Evolutionary conservation across 2,113 vertebrate genomes (phyloP), one percentile per base, ranked within the genome.

Genomic region (Lepus americanus): DNA sequence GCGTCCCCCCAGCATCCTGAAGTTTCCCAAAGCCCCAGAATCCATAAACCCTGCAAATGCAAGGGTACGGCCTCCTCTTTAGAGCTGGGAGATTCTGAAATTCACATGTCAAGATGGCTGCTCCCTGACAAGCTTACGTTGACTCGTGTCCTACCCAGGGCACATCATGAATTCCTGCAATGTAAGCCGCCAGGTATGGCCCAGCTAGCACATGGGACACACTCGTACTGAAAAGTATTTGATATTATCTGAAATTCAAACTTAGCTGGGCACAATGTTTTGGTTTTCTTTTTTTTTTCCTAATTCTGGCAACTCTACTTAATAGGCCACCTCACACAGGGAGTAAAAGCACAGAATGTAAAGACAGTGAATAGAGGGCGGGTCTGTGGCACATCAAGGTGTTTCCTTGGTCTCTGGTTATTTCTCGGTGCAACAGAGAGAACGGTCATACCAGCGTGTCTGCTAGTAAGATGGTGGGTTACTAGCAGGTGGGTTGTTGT

Each of bases 121-220:
- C 79, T 36, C 63, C 59, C 82, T 1, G 36, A 19, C 0, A 10
- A 33, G 27, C 59, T 51, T 12, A 9, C 4, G 0, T 0, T 0
- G 55, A 5, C 27, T 67, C 9, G 0, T 0, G 2, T 9, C 5
- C 3, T 10, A 10, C 51, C 27, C 14, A 44, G 90, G 29, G 27
- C 63, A 53, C 3, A 12, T 3, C 3, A 11, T 1, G 1, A 0
- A 11, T 6, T 23, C 13, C 9, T 0, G 33, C 3, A 27, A 22
- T 23, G 27, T 23, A 12, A 70, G 77, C 63, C 33, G 27, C 3
- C 39, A 16, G 0, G 0, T 3, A 16, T 1, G 20, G 12, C 72
- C 23, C 13, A 31, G 12, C 23, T 2, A 19, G 0, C 6, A 13
- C 22, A 31, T 1, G 23, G 0, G 22, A 29, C 1, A 19, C 2